Evolutionary conservation across 2,113 vertebrate species (phyloP).

Genomic region (Candoia aspera): DNA sequence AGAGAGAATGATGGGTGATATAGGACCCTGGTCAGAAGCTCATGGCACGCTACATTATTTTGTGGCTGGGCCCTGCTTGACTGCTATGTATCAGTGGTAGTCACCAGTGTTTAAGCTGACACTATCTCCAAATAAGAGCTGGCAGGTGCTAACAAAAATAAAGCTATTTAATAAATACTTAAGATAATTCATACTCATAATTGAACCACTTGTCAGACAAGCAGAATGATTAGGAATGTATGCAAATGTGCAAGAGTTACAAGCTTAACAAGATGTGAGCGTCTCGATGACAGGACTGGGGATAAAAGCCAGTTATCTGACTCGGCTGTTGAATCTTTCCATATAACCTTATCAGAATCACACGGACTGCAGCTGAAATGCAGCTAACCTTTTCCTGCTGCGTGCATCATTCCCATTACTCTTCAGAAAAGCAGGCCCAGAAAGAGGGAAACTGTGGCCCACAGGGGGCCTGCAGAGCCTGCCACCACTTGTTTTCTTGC

Average conservation of each 20-base stretch:
- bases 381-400: background rate
- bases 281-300: background rate
- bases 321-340: background rate
- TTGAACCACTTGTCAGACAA: slow-evolving; percentile 7
- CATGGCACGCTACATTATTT: no score
- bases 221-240: slow-evolving; percentile 18
- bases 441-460: background rate
- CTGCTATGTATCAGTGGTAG: background rate
- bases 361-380: background rate
- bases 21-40: background rate
- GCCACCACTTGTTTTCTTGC: background rate
- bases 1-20: background rate
- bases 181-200: slow-evolving; percentile 5
- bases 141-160: background rate
- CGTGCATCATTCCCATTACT: background rate
- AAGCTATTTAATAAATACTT: background rate
- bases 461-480: background rate
- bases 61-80: background rate
- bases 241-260: slow-evolving; percentile 10
- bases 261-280: background rate
- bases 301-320: background rate
- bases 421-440: background rate
- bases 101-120: background rate
- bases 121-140: background rate
- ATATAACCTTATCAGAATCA: background rate